phyloP scores from a whole-genome alignment of 2,113 vertebrate species.

The Australoheros scitulus region DNA sequence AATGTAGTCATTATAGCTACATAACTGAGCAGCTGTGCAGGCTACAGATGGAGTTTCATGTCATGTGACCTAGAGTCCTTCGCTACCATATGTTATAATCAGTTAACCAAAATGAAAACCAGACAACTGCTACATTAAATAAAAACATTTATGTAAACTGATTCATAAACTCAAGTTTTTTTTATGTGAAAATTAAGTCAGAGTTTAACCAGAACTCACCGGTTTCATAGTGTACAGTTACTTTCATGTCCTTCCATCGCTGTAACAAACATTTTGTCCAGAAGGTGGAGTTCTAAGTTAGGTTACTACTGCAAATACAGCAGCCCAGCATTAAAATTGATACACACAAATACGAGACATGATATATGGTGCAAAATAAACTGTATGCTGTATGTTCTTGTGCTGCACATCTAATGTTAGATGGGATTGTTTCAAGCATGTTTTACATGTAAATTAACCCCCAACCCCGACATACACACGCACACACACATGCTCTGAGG shows the following conservation, averaged over 20 bases:
- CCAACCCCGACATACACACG: background rate
- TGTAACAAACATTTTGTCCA: slow-evolving; percentile 16
- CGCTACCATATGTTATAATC: no score
- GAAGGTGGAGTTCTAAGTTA: slow-evolving; percentile 7
- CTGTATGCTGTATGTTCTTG: background rate
- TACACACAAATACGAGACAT: background rate
- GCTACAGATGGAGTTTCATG: background rate
- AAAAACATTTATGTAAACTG: no score
- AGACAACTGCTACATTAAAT: no score
- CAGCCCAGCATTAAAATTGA: background rate
- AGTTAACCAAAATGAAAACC: no score
- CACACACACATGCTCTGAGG: no score
- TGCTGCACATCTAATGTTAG: background rate
- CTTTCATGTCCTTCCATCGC: no score
- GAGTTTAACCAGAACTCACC: background rate
- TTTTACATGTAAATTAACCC: background rate
- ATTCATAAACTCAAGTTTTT: background rate
- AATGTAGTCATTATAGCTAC: no score
- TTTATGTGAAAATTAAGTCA: background rate
- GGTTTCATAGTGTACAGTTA: background rate
- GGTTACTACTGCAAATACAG: background rate
- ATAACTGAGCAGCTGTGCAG: background rate
- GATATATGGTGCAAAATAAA: background rate
- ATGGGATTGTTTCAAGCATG: background rate
- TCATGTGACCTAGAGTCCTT: no score